Conservation (phyloP, 2,113 vertebrate species). For the Ascaphus truei region DNA sequence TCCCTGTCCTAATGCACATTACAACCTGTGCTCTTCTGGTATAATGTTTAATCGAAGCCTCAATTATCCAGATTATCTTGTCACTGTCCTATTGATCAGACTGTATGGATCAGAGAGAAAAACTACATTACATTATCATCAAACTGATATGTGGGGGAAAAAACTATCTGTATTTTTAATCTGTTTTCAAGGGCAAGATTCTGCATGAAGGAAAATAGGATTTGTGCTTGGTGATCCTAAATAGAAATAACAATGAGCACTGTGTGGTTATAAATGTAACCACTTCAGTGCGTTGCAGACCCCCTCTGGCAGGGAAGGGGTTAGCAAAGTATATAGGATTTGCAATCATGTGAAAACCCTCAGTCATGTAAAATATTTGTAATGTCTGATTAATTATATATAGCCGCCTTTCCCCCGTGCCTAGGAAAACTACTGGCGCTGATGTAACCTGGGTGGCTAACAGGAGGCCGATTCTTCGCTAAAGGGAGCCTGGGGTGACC, state of each 20-base stretch:
- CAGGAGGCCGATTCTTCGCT: no score
- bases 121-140: constrained; percentile 19
- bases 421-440: no score
- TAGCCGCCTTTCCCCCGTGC: no score
- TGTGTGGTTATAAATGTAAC: no score
- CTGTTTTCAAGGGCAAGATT: background rate
- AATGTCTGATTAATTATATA: no score
- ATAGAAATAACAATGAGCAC: background rate
- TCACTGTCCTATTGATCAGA: constrained; percentile 20
- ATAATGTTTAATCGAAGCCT: constrained; percentile 24
- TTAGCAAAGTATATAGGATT: no score
- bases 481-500: no score
- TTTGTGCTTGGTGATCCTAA: background rate
- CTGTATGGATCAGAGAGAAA: constrained; percentile 11
- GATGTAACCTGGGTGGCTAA: no score
- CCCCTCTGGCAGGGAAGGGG: background rate
- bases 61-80: constrained; percentile 23
- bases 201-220: background rate
- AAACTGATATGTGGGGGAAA: background rate
- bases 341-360: no score
- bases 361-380: no score
- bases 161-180: background rate
- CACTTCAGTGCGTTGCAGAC: background rate
- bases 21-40: background rate
- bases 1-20: background rate